phyloP scores from a whole-genome alignment of 2,113 vertebrate genomes.

The Ciconia boyciana region DNA sequence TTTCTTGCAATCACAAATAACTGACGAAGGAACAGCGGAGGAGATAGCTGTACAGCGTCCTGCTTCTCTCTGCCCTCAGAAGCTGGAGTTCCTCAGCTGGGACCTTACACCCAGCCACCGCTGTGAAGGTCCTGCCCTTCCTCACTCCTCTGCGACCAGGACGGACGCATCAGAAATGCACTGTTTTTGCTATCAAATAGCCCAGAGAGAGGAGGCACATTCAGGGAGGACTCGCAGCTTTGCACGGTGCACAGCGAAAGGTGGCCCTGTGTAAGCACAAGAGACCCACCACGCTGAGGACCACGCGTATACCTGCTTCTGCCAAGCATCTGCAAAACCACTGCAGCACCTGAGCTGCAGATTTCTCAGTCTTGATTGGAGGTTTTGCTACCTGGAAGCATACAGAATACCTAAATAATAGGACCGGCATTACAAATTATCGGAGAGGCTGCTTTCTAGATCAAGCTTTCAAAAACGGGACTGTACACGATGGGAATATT shows the following conservation, averaged over 20 bases:
- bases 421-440: fast-evolving
- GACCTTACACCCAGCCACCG: background rate
- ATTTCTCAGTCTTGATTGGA: background rate
- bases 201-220: background rate
- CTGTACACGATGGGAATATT: fast-evolving
- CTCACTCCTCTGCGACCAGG: background rate
- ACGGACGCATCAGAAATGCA: background rate
- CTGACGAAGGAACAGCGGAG: background rate
- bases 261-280: background rate
- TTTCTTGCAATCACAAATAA: background rate
- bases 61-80: background rate
- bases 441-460: background rate
- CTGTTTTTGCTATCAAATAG: background rate
- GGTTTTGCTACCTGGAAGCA: background rate
- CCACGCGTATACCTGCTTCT: background rate
- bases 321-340: background rate
- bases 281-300: fast-evolving
- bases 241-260: background rate
- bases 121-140: background rate
- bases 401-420: background rate
- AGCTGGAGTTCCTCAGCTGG: background rate
- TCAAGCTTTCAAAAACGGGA: background rate
- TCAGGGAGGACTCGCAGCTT: background rate
- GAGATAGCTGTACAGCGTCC: fast-evolving
- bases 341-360: background rate